Evolutionary conservation across 2,113 vertebrate species (phyloP), one percentile per base, ranked within the genome.

Genomic region (Narcine bancroftii): DNA sequence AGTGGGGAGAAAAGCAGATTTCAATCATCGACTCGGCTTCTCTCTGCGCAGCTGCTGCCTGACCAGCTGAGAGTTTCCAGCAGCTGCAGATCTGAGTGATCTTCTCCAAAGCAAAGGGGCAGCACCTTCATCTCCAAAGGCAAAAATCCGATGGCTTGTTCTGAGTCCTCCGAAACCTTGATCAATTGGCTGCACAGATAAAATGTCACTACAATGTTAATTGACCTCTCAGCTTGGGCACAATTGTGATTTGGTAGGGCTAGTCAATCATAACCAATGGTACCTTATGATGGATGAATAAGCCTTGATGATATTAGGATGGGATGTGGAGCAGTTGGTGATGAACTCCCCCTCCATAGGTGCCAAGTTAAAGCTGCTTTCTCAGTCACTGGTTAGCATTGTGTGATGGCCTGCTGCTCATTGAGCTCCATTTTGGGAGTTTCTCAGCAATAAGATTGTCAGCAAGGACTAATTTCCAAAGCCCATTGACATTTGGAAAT

Each of bases 161-260:
- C 15, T 15, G 15, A 60, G 53, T 33, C 69, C 69, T 72, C 69
- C 29, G 5, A 2, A 13, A 60, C 10, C 6, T 0, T 7, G 50
- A 36, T 53, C 1, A 60, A 36, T 60, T 60, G 15, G 53, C 53
- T 36, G n/a, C 53, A 6, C 50, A n/a, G 81, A 60, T 36, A 36
- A 53, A 39, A 47, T 11, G 36, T 45, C 21, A 45, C 89, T 71
- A 26, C 65, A 66, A 91, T 91, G 63, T 47, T 33, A 69, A 69
- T 24, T 91, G 89, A 91, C 89, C 89, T 91, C 69, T 91, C 89
- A 91, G 89, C 42, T 91, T 91, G 63, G 65, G 89, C 89, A 91
- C 19, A 69, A 24, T 91, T 42, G 60, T 45, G 65, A 66, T 42
- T 89, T 42, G 63, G 63, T 45, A 19, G 53, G 83, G 29, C 21